Percentiles rank a stretch among this genome's conserved stretches.
Conservation (phyloP, 2,797 vertebrate genomes). For the Vespertilio murinus region DNA sequence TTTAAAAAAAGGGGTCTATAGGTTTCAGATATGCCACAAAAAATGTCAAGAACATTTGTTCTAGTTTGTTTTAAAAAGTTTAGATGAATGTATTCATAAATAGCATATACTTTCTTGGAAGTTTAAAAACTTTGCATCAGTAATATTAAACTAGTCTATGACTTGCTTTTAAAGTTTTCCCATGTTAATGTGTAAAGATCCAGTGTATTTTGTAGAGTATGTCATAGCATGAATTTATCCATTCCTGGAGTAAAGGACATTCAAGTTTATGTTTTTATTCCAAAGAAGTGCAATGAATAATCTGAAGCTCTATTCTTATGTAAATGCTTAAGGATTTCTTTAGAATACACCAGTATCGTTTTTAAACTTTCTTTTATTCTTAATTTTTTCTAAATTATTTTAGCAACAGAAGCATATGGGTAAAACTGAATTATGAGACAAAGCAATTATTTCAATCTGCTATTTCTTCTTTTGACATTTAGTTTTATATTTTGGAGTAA, state of each 20-base stretch:
- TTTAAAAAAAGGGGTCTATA: not conserved
- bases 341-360: not conserved
- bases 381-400: not conserved
- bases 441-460: not conserved
- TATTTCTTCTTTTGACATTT: not conserved
- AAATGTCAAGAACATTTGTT: not conserved
- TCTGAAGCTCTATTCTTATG: not conserved
- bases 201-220: not conserved
- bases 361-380: not conserved
- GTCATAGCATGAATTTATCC: not conserved
- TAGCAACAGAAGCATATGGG: not conserved
- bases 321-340: not conserved
- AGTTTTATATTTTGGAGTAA: not conserved
- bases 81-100: not conserved
- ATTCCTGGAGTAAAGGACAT: not conserved
- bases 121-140: not conserved
- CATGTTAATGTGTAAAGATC: not conserved
- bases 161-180: not conserved
- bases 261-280: not conserved
- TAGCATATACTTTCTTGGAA: not conserved
- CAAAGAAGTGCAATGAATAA: not conserved
- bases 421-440: not conserved
- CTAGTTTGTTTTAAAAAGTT: slow-evolving; percentile 1
- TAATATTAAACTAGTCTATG: not conserved
- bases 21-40: not conserved